Evolutionary conservation across 64 coral and sea anemone genomes (phyloP).

Genomic region (Pocillopora verrucosa): DNA sequence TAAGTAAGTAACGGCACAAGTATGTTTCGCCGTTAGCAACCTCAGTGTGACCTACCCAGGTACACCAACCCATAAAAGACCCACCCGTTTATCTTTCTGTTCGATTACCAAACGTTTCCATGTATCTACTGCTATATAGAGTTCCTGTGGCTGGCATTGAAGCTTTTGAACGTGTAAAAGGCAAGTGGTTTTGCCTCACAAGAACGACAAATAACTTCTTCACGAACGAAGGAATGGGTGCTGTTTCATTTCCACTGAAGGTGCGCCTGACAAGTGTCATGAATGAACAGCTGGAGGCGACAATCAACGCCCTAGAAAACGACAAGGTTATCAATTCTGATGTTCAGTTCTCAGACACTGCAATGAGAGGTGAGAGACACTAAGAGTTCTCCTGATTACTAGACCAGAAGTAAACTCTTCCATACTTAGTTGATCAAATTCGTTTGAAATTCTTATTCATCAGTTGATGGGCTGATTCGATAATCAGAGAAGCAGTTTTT

Average conservation of each 20-base stretch:
- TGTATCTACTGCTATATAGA: background rate
- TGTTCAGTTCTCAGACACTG: conserved; percentile 57
- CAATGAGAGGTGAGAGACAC: conserved; percentile 30
- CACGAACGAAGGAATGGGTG: conserved; percentile 38
- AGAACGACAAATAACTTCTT: conserved; percentile 65
- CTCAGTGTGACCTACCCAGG: too few species aligned
- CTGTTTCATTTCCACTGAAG: conserved; percentile 51
- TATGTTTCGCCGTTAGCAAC: too few species aligned
- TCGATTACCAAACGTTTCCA: background rate
- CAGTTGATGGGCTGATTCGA: background rate
- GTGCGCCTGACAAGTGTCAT: conserved; percentile 66
- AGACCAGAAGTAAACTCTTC: background rate
- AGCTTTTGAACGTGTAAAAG: conserved; percentile 62
- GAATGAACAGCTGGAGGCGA: conserved; percentile 61
- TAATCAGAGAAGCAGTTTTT: background rate
- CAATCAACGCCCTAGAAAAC: conserved; percentile 50
- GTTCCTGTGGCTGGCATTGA: conserved; percentile 82
- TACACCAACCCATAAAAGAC: too few species aligned
- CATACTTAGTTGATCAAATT: too few species aligned
- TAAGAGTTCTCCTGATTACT: background rate
- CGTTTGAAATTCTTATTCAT: too few species aligned
- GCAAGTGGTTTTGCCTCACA: conserved; percentile 64
- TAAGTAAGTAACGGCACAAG: conserved; percentile 25
- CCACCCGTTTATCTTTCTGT: background rate
- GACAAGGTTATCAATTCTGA: conserved; percentile 46